A percentile compares a stretch with the other conserved stretches of the same genome.
Evolutionary conservation across 64 coral and sea anemone species (phyloP).

Genomic region (Montipora sp.): DNA sequence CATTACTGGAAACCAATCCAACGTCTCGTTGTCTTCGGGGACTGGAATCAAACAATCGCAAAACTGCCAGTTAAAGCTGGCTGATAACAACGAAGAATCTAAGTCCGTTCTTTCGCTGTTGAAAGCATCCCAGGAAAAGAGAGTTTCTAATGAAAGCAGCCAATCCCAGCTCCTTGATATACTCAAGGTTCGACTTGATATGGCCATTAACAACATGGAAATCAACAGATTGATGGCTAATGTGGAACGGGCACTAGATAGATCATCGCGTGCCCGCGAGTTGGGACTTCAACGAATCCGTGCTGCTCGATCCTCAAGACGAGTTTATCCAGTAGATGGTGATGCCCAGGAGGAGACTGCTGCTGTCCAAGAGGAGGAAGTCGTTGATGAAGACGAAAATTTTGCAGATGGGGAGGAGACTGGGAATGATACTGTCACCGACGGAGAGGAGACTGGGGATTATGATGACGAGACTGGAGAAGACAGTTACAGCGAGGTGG

Average conservation of each 20-base stretch:
- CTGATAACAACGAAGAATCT: neutral
- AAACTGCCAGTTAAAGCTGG: neutral
- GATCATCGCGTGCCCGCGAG: conserved; percentile 8
- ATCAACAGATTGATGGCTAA: conserved; percentile 30
- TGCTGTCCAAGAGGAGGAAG: neutral
- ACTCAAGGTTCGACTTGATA: conserved; percentile 24
- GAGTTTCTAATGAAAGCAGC: neutral
- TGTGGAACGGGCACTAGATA: neutral
- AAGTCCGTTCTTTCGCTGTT: neutral
- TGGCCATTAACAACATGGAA: conserved; percentile 36
- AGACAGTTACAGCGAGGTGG: neutral
- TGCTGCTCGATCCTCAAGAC: neutral
- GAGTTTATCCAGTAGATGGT: neutral
- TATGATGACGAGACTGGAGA: neutral
- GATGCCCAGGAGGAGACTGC: neutral
- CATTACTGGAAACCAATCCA: conserved; percentile 4
- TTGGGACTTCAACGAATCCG: conserved; percentile 5
- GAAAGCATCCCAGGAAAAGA: neutral
- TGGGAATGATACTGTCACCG: neutral
- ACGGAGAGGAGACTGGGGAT: neutral
- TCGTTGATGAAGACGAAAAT: neutral
- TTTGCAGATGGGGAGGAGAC: neutral
- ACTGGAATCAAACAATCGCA: neutral
- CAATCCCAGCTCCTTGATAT: conserved; percentile 27
- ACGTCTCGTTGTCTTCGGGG: neutral